Percentiles rank a stretch among this genome's conserved stretches.
phyloP scores from a whole-genome alignment of 2,888 invertebrate species.

The Drosophila siamana region DNA sequence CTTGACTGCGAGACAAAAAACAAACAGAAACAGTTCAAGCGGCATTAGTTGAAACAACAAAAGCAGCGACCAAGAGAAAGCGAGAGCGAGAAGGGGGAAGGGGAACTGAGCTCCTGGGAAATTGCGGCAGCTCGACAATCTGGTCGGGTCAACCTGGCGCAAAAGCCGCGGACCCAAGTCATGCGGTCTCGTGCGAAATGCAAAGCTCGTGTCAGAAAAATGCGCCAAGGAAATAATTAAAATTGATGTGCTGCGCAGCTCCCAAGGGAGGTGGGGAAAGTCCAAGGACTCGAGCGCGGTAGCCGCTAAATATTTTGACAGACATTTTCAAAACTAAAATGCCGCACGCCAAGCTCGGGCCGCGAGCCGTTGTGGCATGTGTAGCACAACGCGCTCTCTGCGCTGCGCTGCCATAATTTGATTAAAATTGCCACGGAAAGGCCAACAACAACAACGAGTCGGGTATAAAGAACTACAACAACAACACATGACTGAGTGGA shows the following conservation, averaged over 20 bases:
- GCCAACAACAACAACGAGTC: slow-evolving; percentile 32
- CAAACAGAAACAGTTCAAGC: slow-evolving; percentile 24
- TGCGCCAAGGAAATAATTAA: slow-evolving; percentile 73
- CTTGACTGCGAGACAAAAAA: slow-evolving; percentile 73
- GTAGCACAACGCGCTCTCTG: neutral
- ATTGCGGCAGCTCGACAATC: slow-evolving; percentile 9
- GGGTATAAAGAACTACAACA: slow-evolving; percentile 15
- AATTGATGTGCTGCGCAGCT: slow-evolving; percentile 62
- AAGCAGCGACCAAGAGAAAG: neutral
- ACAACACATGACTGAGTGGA: slow-evolving; percentile 3
- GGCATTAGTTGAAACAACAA: slow-evolving; percentile 52
- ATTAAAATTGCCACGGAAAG: slow-evolving; percentile 66
- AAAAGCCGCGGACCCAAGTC: slow-evolving; percentile 39
- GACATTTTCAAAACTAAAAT: slow-evolving; percentile 68
- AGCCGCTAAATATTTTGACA: slow-evolving; percentile 63
- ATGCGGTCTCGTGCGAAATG: slow-evolving; percentile 61
- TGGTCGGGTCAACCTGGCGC: slow-evolving; percentile 14
- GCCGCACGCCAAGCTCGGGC: slow-evolving; percentile 55
- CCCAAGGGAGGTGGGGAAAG: slow-evolving; percentile 13
- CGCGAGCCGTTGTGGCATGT: slow-evolving; percentile 15
- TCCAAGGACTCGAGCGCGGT: slow-evolving; percentile 35
- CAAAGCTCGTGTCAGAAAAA: slow-evolving; percentile 68
- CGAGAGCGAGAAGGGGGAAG: neutral
- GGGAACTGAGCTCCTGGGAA: slow-evolving; percentile 12
- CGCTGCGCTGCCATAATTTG: slow-evolving; percentile 64